A percentile compares a stretch with the other conserved stretches of the same genome.
phyloP scores from a whole-genome alignment of 2,797 vertebrate genomes.

The Cossypha dichroa region DNA sequence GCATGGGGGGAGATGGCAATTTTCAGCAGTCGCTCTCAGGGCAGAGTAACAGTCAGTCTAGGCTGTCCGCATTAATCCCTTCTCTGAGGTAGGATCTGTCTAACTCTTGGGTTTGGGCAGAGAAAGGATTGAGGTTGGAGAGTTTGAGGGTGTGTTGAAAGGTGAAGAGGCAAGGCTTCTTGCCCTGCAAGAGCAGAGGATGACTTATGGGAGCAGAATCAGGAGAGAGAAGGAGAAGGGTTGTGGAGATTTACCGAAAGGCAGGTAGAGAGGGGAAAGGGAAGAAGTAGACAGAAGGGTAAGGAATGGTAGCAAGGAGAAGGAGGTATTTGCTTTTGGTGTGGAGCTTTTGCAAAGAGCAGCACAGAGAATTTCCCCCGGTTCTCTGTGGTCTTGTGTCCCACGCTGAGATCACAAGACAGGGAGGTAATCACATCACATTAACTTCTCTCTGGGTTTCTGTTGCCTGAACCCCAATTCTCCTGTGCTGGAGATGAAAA shows the following conservation, averaged over 20 bases:
- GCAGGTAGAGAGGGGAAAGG: background rate
- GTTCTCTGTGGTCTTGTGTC: background rate
- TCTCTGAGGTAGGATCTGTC: background rate
- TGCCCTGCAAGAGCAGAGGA: background rate
- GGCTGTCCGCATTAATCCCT: background rate
- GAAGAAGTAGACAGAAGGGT: background rate
- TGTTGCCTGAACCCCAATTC: background rate
- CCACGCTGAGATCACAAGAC: background rate
- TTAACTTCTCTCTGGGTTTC: background rate
- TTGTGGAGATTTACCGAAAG: background rate
- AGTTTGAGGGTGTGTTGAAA: background rate
- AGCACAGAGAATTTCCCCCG: background rate
- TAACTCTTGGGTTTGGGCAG: background rate
- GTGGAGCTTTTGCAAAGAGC: background rate
- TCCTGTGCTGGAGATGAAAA: background rate
- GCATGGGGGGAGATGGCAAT: background rate
- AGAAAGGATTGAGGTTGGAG: background rate
- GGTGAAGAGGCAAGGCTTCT: background rate
- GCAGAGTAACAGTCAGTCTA: background rate
- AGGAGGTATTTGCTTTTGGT: background rate
- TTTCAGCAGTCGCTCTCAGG: background rate
- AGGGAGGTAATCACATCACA: background rate
- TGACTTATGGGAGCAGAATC: background rate
- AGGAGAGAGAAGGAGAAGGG: background rate
- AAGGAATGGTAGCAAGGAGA: background rate